Evolutionary conservation across 2,797 vertebrate species (phyloP).

Genomic region (Otolemur crassicaudatus): DNA sequence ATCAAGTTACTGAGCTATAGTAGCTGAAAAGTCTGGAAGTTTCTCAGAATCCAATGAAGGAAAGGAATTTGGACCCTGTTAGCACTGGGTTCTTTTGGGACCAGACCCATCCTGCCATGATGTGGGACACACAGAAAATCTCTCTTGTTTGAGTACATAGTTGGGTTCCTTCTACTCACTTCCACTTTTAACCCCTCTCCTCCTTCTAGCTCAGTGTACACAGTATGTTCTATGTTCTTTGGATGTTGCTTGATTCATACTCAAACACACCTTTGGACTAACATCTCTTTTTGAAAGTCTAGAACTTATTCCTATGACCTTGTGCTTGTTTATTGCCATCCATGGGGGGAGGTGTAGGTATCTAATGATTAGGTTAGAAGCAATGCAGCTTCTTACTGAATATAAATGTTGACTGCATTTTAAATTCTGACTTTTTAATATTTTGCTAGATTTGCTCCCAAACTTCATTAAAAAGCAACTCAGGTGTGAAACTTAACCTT

Average conservation of each 20-base stretch:
- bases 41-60: not conserved
- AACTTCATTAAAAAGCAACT: slow-evolving; percentile 66
- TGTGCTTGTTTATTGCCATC: not conserved
- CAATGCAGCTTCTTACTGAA: slow-evolving; percentile 31
- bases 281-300: not conserved
- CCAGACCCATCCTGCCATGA: not conserved
- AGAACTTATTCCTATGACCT: not conserved
- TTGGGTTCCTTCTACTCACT: not conserved
- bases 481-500: slow-evolving; percentile 61
- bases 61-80: not conserved
- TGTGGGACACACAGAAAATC: not conserved
- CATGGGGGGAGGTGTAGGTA: not conserved
- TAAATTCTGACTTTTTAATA: slow-evolving; percentile 35
- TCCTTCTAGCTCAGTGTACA: not conserved
- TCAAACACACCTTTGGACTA: not conserved
- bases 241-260: not conserved
- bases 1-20: not conserved
- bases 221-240: not conserved
- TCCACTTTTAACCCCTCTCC: not conserved
- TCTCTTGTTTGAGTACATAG: not conserved
- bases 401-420: not conserved
- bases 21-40: not conserved
- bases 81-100: not conserved
- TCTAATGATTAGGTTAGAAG: not conserved
- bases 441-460: slow-evolving; percentile 30